Conservation (phyloP, 1,140 invertebrate genomes). For the Bombus polaris region DNA sequence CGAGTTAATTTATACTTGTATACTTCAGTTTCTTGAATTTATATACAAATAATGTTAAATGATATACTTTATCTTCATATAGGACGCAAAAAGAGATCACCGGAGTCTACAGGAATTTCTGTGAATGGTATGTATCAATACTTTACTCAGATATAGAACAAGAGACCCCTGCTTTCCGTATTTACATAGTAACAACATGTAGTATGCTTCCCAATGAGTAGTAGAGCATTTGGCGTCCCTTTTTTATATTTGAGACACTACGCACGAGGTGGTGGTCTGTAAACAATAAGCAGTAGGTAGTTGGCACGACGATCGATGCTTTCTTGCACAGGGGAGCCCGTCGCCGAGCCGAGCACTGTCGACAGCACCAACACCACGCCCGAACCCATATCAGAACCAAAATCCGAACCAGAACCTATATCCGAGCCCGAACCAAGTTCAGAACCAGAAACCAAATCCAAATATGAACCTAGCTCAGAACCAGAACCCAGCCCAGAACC, state of each 20-base stretch:
- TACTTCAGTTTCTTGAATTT: not conserved
- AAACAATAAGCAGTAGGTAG: conserved; percentile 71
- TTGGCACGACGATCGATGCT: conserved; percentile 80
- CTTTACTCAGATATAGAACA: conserved; percentile 28
- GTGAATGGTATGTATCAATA: conserved; percentile 57
- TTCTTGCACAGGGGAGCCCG: conserved; percentile 81
- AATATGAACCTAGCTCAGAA: conserved; percentile 74
- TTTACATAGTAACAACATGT: conserved; percentile 45
- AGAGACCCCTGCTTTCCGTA: conserved; percentile 40
- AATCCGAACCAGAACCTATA: conserved; percentile 74
- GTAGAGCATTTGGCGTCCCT: conserved; percentile 36
- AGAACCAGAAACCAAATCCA: conserved; percentile 76
- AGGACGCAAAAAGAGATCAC: conserved; percentile 77
- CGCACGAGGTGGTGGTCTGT: conserved; percentile 77
- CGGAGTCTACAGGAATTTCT: conserved; percentile 40
- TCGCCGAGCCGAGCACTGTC: conserved; percentile 72
- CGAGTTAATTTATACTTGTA: not conserved
- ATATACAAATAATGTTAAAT: not conserved
- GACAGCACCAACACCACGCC: conserved; percentile 77
- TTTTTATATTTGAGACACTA: conserved; percentile 59
- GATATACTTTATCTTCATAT: conserved; percentile 25
- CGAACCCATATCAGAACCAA: conserved; percentile 77
- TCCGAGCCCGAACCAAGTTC: conserved; percentile 78
- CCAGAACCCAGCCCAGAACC: conserved; percentile 75
- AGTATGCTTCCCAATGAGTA: conserved; percentile 42